A percentile compares a stretch with the other conserved stretches of the same genome.
phyloP scores from a whole-genome alignment of 2,113 vertebrate species.

The Nyctereutes procyonoides region DNA sequence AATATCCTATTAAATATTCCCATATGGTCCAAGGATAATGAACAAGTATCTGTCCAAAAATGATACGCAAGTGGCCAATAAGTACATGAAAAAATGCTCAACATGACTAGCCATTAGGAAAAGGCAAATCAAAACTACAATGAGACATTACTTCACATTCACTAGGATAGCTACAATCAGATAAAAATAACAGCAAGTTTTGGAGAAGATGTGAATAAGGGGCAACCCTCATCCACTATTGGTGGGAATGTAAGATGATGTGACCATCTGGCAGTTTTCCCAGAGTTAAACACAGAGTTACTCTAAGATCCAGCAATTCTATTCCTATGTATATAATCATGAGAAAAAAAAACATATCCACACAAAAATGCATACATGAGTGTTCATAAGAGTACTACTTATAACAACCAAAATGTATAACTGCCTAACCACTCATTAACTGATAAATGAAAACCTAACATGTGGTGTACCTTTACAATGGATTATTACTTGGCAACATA shows the following conservation, averaged over 20 bases:
- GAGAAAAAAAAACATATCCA: background rate
- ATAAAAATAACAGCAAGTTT: background rate
- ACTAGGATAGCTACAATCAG: background rate
- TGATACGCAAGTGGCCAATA: background rate
- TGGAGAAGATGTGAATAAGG: background rate
- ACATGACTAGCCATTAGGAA: background rate
- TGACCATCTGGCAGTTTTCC: background rate
- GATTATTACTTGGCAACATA: background rate
- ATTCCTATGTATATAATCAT: background rate
- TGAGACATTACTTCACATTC: background rate
- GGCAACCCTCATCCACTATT: background rate
- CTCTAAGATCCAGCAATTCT: background rate
- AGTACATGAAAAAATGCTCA: background rate
- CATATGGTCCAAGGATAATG: background rate
- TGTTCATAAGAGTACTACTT: background rate
- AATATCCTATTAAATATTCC: background rate
- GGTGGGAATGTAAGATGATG: background rate
- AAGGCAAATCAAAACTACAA: background rate
- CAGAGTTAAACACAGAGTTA: background rate
- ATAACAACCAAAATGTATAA: background rate
- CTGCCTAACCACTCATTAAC: background rate
- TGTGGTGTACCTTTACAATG: background rate
- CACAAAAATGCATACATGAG: background rate
- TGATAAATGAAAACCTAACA: background rate
- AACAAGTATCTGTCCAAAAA: background rate